Percentiles rank a stretch among this genome's conserved stretches.
These are phyloP conservation scores for Epinotia brunnichana DNA, from an alignment of 2,888 invertebrate species.

Conservation along the genomic window DNA sequence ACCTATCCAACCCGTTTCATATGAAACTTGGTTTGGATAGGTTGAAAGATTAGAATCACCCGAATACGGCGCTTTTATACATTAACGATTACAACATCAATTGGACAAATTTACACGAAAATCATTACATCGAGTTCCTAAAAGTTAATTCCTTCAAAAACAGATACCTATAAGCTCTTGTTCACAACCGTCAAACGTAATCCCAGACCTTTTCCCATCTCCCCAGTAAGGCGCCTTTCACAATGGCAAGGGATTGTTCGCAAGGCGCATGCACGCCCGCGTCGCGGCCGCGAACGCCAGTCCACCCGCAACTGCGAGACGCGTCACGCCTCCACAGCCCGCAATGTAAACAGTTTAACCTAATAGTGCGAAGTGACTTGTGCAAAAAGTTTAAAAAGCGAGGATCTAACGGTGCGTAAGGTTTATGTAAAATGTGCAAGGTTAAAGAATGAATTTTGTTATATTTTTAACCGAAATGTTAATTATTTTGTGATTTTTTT, in stretches of 20 bases:
- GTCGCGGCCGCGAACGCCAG: conserved; percentile 63
- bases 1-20: too few species aligned
- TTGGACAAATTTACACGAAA: too few species aligned
- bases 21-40: too few species aligned
- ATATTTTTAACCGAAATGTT: background rate
- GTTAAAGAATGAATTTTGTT: conserved; percentile 1
- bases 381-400: conserved; percentile 51
- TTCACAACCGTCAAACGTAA: background rate
- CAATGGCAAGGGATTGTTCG: conserved; percentile 69
- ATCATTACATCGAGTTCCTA: background rate
- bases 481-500: background rate
- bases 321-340: conserved; percentile 56
- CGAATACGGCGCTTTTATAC: too few species aligned
- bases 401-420: conserved; percentile 32
- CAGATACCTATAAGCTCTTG: background rate
- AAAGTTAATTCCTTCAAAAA: background rate
- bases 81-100: too few species aligned
- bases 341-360: conserved; percentile 63
- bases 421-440: background rate
- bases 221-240: conserved; percentile 51
- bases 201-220: background rate
- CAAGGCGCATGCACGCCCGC: conserved; percentile 76
- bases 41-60: too few species aligned
- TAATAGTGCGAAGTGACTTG: conserved; percentile 59
- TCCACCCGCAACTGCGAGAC: conserved; percentile 63